These are phyloP conservation scores for Sander vitreus DNA, from an alignment of 2,113 vertebrate species.

Conservation along the genomic window DNA sequence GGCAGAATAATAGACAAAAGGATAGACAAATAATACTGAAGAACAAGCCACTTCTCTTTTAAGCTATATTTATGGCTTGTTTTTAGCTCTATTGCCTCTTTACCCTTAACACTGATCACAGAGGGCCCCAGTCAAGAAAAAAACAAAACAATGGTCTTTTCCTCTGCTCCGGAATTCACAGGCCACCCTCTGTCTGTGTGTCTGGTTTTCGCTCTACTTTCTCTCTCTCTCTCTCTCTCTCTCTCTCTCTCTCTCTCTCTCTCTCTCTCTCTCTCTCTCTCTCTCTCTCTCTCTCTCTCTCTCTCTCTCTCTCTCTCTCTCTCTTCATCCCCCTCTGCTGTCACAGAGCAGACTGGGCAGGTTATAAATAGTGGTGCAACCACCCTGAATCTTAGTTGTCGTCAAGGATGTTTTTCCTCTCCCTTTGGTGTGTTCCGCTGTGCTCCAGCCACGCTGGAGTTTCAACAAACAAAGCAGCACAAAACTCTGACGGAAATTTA, in stretches of 20 bases:
- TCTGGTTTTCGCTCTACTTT: conserved; percentile 23
- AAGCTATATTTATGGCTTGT: conserved; percentile 26
- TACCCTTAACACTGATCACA: conserved; percentile 40
- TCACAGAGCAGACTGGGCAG: conserved; percentile 74
- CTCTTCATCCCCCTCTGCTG: conserved; percentile 63
- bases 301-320: neutral
- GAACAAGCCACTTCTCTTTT: conserved; percentile 19
- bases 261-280: conserved; percentile 41
- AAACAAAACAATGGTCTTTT: conserved; percentile 64
- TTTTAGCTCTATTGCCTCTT: conserved; percentile 45
- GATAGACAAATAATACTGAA: conserved; percentile 18
- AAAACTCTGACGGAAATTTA: conserved; percentile 53
- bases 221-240: conserved; percentile 17
- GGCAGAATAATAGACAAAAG: conserved; percentile 3
- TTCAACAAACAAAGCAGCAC: conserved; percentile 59
- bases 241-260: neutral
- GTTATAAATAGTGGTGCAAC: conserved; percentile 82
- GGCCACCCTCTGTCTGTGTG: conserved; percentile 58
- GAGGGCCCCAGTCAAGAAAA: conserved; percentile 51
- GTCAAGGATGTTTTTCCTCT: conserved; percentile 71
- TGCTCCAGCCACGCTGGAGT: conserved; percentile 42
- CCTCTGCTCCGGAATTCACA: conserved; percentile 70
- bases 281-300: conserved; percentile 8
- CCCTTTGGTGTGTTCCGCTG: conserved; percentile 54
- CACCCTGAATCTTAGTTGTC: conserved; percentile 76